Evolutionary conservation across 2,113 vertebrate species (phyloP).

Genomic region (Podarcis muralis): DNA sequence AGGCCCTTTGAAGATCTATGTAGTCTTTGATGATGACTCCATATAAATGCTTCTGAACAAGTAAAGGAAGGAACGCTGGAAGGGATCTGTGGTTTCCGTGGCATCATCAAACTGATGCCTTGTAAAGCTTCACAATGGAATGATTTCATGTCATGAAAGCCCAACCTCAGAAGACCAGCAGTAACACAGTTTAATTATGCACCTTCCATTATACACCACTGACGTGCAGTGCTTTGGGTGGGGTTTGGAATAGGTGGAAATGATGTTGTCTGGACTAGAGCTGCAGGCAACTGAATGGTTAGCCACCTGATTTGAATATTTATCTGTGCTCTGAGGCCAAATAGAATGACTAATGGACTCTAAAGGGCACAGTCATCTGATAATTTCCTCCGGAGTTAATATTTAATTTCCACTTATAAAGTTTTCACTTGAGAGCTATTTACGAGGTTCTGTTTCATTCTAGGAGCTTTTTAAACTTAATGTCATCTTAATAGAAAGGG

Average conservation of each 20-base stretch:
- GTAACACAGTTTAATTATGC: conserved; percentile 10
- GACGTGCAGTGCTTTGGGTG: not conserved
- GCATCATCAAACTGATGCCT: conserved; percentile 12
- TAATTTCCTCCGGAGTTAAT: not conserved
- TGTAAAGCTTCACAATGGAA: conserved; percentile 10
- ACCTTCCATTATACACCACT: not conserved
- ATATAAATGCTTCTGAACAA: not conserved
- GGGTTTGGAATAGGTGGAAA: conserved; percentile 29
- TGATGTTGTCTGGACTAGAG: conserved; percentile 16
- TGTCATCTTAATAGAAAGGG: not conserved
- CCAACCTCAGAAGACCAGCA: not conserved
- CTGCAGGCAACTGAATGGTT: conserved; percentile 6
- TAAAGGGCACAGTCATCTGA: conserved; percentile 22
- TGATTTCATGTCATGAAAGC: not conserved
- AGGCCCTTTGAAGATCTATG: not conserved
- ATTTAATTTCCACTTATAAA: conserved; percentile 2
- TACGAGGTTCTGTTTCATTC: not conserved
- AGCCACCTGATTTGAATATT: conserved; percentile 23
- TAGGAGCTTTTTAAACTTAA: not conserved
- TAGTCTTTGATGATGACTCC: not conserved
- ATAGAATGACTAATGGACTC: not conserved
- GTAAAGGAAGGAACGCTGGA: not conserved
- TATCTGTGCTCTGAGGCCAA: conserved; percentile 18
- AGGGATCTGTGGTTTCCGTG: not conserved
- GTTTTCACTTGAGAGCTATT: not conserved